These are phyloP conservation scores for Periphyllus acericola DNA, from an alignment of 2,888 invertebrate genomes.

Conservation along the genomic window DNA sequence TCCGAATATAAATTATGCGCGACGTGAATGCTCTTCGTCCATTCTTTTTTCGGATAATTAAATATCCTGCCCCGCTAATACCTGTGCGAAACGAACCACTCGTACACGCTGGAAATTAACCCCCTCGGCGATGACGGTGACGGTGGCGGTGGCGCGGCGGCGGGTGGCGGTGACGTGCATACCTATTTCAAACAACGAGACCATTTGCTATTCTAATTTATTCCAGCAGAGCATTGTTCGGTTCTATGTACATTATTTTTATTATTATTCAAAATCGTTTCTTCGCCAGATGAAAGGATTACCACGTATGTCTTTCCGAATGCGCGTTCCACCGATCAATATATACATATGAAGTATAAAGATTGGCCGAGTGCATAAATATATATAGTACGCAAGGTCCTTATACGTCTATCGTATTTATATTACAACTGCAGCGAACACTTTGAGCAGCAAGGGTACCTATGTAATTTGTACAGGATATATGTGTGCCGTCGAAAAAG, in stretches of 20 bases:
- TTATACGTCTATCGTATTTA: too few relatives aligned
- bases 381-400: too few relatives aligned
- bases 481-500: too few relatives aligned
- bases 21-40: background rate
- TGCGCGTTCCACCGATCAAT: conserved; percentile 18
- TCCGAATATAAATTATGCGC: conserved; percentile 39
- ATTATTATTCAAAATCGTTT: conserved; percentile 45
- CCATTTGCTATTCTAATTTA: conserved; percentile 52
- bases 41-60: conserved; percentile 50
- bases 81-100: conserved; percentile 60
- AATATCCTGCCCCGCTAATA: conserved; percentile 55
- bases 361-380: too few relatives aligned
- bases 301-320: conserved; percentile 5
- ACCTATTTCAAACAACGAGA: conserved; percentile 45
- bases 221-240: conserved; percentile 45
- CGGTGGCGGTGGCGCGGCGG: background rate
- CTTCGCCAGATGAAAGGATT: conserved; percentile 50
- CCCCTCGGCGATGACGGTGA: background rate
- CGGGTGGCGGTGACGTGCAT: conserved; percentile 10
- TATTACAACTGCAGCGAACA: too few relatives aligned
- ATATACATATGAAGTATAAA: too few relatives aligned
- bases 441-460: too few relatives aligned
- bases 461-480: too few relatives aligned
- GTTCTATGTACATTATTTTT: conserved; percentile 18
- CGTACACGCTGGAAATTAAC: conserved; percentile 38